Evolutionary conservation across 2,797 vertebrate species (phyloP).

Genomic region (Antrozous pallidus): DNA sequence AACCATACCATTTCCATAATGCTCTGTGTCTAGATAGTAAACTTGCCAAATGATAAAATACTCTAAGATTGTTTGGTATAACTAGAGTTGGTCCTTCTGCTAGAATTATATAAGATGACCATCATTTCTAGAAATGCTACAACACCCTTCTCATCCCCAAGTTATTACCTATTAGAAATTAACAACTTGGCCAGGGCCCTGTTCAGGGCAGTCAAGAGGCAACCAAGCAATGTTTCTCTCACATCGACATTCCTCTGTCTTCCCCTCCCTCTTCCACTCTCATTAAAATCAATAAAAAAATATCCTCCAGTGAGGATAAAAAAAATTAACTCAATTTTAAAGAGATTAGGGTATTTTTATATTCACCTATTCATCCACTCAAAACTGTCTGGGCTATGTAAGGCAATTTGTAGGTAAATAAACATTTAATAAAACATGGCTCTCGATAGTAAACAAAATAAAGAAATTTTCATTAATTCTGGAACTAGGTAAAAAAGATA

Average conservation of each 20-base stretch:
- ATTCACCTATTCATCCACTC: background rate
- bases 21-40: background rate
- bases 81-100: background rate
- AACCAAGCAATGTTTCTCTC: no score
- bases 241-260: no score
- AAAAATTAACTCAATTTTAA: background rate
- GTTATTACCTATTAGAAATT: background rate
- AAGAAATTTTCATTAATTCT: background rate
- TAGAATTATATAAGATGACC: background rate
- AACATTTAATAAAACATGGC: slow-evolving; percentile 12
- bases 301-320: no score
- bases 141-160: background rate
- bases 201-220: no score
- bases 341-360: background rate
- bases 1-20: slow-evolving; percentile 10
- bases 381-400: background rate
- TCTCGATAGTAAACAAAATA: slow-evolving; percentile 9
- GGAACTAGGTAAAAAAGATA: background rate
- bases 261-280: no score
- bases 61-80: background rate
- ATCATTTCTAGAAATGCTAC: slow-evolving; percentile 29
- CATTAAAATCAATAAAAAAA: no score
- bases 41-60: background rate
- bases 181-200: background rate
- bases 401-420: background rate